Conservation (phyloP, 2,113 vertebrate species). For the Prinia subflava region DNA sequence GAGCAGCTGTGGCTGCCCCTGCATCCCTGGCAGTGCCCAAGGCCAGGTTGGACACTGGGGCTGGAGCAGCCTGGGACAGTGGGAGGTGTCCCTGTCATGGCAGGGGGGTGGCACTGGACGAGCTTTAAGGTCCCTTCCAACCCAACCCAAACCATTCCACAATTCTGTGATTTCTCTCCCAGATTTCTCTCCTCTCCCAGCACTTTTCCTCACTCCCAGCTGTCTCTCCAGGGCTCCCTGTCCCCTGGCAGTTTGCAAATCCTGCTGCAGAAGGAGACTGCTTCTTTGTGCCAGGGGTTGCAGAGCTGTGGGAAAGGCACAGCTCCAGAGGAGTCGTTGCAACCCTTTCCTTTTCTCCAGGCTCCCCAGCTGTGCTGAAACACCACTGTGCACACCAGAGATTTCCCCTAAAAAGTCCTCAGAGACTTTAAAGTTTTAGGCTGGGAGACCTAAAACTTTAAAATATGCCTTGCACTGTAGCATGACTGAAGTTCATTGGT, state of each 20-base stretch:
- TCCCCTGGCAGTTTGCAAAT: background rate
- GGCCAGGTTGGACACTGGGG: too few species aligned
- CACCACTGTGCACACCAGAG: background rate
- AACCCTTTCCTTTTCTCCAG: background rate
- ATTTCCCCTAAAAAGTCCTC: background rate
- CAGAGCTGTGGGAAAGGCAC: background rate
- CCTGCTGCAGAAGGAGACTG: background rate
- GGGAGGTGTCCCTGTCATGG: background rate
- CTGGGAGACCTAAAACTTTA: background rate
- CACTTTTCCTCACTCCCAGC: background rate
- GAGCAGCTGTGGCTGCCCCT: too few species aligned
- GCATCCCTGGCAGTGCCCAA: too few species aligned
- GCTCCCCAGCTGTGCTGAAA: background rate
- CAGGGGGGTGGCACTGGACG: rapidly evolving
- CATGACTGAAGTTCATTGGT: background rate
- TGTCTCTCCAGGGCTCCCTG: background rate
- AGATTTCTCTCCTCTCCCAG: background rate
- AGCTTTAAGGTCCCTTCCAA: rapidly evolving
- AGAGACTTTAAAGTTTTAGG: too few species aligned
- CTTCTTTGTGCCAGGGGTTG: background rate
- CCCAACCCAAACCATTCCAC: too few species aligned
- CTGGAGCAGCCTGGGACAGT: too few species aligned
- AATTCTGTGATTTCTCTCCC: background rate
- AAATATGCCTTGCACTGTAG: background rate
- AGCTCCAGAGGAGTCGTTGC: background rate